phyloP scores from a whole-genome alignment of 2,113 vertebrate species.

The Periophthalmus modestus region DNA sequence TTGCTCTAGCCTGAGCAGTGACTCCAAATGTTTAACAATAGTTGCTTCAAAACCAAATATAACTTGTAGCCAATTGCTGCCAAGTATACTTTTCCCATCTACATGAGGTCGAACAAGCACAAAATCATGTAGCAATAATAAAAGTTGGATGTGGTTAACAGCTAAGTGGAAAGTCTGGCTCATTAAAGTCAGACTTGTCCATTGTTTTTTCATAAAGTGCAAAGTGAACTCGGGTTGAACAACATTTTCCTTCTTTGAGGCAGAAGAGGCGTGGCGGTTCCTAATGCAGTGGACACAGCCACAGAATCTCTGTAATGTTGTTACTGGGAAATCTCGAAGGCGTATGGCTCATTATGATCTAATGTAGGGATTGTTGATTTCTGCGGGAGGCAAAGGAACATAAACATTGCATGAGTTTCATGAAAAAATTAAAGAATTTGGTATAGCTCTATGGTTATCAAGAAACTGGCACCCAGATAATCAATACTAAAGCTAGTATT shows the following conservation, averaged over 20 bases:
- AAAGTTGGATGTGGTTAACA: not conserved
- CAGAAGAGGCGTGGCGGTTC: constrained; percentile 10
- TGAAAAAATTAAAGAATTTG: not conserved
- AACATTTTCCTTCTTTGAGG: constrained; percentile 3
- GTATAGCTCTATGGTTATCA: no score
- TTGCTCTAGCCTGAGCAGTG: not conserved
- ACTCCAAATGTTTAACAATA: not conserved
- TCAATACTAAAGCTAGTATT: no score
- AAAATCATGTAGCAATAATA: not conserved
- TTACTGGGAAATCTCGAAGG: not conserved
- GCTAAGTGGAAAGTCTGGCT: constrained; percentile 1
- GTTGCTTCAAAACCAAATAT: constrained; percentile 3
- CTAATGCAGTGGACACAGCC: not conserved
- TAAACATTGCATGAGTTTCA: not conserved
- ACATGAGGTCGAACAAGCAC: not conserved
- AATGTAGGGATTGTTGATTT: not conserved
- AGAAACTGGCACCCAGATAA: no score
- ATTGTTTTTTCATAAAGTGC: constrained; percentile 1
- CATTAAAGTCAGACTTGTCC: constrained; percentile 18
- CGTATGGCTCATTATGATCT: not conserved
- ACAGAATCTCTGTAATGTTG: not conserved
- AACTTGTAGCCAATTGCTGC: not conserved
- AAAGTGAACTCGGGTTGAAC: constrained; percentile 16
- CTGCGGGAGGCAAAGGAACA: no score
- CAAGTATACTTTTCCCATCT: not conserved